A percentile compares a stretch with the other conserved stretches of the same genome.
phyloP scores from a whole-genome alignment of 2,888 invertebrate species.

The Lamproptera curius region DNA sequence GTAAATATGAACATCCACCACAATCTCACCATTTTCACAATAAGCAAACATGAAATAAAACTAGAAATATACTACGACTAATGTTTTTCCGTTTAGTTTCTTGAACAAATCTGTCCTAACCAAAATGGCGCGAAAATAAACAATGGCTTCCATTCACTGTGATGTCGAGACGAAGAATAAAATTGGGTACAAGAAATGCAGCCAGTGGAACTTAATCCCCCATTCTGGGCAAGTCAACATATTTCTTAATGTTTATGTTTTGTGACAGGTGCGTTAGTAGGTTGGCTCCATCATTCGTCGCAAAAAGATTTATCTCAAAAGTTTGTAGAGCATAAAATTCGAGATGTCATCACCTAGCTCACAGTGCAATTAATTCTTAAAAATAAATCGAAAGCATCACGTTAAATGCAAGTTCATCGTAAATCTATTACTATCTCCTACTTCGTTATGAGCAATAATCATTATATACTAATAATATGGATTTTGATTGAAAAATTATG shows the following conservation, averaged over 20 bases:
- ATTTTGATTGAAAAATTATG: not conserved
- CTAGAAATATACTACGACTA: constrained; percentile 31
- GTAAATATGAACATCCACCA: constrained; percentile 74
- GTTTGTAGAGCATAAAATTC: constrained; percentile 60
- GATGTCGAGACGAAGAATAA: constrained; percentile 61
- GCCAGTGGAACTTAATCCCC: constrained; percentile 70
- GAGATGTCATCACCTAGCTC: constrained; percentile 17
- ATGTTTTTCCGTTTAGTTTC: constrained; percentile 21
- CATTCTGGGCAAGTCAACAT: constrained; percentile 42
- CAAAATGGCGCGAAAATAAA: constrained; percentile 40
- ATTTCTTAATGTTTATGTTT: constrained; percentile 32
- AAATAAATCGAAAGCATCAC: too few relatives aligned
- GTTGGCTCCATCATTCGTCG: constrained; percentile 7
- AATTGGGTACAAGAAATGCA: constrained; percentile 57
- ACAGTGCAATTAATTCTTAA: constrained; percentile 4
- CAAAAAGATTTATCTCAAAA: constrained; percentile 27
- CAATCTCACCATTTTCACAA: constrained; percentile 68
- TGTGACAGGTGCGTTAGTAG: constrained; percentile 38
- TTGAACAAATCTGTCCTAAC: constrained; percentile 42
- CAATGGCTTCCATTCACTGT: constrained; percentile 55
- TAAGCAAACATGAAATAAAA: constrained; percentile 54
- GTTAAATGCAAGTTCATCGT: too few relatives aligned
- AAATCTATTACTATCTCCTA: too few relatives aligned
- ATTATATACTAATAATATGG: too few relatives aligned
- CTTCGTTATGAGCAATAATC: too few relatives aligned